Evolutionary conservation across 2,797 vertebrate genomes (phyloP), one percentile per base, ranked within the genome.

Genomic region (Girardinus metallicus): DNA sequence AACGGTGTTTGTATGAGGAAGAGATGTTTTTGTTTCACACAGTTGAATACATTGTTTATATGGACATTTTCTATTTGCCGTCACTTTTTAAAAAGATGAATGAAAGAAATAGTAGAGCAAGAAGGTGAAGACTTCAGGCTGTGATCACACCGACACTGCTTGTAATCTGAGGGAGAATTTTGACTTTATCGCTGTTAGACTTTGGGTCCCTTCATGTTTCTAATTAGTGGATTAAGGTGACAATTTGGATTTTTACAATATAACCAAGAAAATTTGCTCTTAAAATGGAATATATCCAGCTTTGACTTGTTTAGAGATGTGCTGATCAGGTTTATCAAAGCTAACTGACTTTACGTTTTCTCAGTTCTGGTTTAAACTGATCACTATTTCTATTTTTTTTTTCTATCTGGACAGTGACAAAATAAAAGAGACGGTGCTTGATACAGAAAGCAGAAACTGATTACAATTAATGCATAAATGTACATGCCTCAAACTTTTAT

Each of bases 11-110:
- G 11, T 70, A 71, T 46, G 29, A 26, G 41, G 23, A 49, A 66
- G 36, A 26, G 21, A 41, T 70, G 66, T 55, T 86, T 82, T 46
- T 82, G 80, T 91, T 84, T 70, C 84, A 84, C 83, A 46, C 53
- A 21, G 80, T 26, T 53, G 36, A 80, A 73, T 82, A 72, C 31
- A 51, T 83, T 80, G 77, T 81, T 83, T 88, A 79, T 86, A 68
- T 66, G 68, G 75, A 23, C 34, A 8, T 70, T 80, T 85, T 85
- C 82, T 74, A 71, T 86, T 87, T 81, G 75, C 68, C 36, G 4
- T 72, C 60, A 60, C 72, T 57, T 57, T 41, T 77, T 75, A 43
- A 31, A 64, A 26, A 4, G 12, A 46, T 2, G 13, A 60, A 43
- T 29, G 41, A n/a, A 31, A 60, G 55, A 18, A 75, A 46, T 8